Percentiles rank a stretch among this genome's conserved stretches.
phyloP scores from a whole-genome alignment of 2,888 invertebrate species.

The Tanytarsus gracilentus region DNA sequence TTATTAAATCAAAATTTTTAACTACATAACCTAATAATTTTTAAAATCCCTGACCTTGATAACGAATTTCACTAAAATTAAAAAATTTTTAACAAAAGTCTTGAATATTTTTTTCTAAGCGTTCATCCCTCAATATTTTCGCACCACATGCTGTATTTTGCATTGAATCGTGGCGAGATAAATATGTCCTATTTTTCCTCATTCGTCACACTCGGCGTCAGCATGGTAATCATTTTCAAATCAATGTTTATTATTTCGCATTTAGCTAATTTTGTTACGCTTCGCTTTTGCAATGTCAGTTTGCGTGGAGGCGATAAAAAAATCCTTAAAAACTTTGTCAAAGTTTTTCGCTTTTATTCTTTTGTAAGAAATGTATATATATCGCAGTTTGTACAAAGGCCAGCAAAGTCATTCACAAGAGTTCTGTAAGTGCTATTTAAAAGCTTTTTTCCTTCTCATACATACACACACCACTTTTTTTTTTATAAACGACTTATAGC shows the following conservation, averaged over 20 bases:
- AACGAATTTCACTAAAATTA: too few relatives aligned
- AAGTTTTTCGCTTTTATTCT: not conserved
- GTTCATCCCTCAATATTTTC: too few relatives aligned
- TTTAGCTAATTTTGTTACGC: conserved; percentile 15
- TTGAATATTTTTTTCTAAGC: too few relatives aligned
- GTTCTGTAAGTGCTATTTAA: not conserved
- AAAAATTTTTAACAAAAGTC: too few relatives aligned
- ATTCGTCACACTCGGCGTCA: not conserved
- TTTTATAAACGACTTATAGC: not conserved
- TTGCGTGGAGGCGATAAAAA: not conserved
- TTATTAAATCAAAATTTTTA: too few relatives aligned
- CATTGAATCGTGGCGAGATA: too few relatives aligned
- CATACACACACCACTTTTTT: too few relatives aligned
- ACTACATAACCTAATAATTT: too few relatives aligned
- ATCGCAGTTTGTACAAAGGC: not conserved
- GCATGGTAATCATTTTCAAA: conserved; percentile 16
- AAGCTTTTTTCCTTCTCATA: not conserved
- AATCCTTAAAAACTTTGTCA: not conserved
- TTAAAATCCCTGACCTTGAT: too few relatives aligned
- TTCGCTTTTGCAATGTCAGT: not conserved
- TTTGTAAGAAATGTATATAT: not conserved
- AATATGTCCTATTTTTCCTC: not conserved
- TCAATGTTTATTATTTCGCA: conserved; percentile 26
- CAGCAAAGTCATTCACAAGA: not conserved
- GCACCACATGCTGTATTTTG: too few relatives aligned